Percentiles rank a stretch among this genome's conserved stretches.
phyloP scores from a whole-genome alignment of 2,797 vertebrate species.

The Poliocrania exsul region DNA sequence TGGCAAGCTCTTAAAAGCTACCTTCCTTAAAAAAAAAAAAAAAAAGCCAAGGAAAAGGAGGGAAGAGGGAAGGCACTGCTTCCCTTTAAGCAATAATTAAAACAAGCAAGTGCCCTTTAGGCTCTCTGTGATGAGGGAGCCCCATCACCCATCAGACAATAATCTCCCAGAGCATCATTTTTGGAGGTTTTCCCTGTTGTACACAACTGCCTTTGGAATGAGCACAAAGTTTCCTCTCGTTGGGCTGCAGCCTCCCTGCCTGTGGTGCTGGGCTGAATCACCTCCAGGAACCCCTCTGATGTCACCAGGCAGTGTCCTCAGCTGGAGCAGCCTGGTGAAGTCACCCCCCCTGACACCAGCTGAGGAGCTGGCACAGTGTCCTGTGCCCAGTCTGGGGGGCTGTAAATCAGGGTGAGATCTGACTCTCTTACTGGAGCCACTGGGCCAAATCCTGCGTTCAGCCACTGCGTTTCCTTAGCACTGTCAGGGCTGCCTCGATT shows the following conservation, averaged over 20 bases:
- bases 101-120: neutral
- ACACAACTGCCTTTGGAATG: neutral
- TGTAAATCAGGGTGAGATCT: neutral
- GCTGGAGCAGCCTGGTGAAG: neutral
- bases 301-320: neutral
- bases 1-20: slow-evolving; percentile 53
- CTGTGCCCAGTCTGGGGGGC: neutral
- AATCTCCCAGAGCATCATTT: neutral
- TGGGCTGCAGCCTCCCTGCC: neutral
- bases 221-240: neutral
- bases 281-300: neutral
- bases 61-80: neutral
- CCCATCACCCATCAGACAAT: fast-evolving
- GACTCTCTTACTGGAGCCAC: neutral
- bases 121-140: neutral
- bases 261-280: neutral
- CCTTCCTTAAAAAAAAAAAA: neutral
- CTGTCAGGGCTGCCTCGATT: fast-evolving
- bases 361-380: neutral
- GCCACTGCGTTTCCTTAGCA: neutral
- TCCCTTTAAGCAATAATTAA: neutral
- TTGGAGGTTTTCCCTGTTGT: neutral
- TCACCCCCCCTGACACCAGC: neutral
- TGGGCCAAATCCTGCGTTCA: neutral
- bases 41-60: too few species aligned